Evolutionary conservation across 35 echinoderm and acorn worm species (phyloP), one percentile per base, ranked within the genome.

Genomic region (Apostichopus japonicus): DNA sequence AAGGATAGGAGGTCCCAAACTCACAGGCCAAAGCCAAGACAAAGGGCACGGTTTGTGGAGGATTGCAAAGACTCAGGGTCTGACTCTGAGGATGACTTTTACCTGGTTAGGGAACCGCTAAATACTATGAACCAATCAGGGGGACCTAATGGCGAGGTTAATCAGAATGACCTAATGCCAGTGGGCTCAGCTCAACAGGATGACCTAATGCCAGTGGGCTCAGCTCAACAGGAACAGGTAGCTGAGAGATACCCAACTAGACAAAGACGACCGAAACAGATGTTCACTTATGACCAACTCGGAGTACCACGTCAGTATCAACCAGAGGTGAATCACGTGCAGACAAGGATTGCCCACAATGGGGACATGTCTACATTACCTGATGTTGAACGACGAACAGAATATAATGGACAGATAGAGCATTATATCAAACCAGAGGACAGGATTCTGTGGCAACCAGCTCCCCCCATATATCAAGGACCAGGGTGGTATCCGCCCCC

Each of bases 211-310:
- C 27, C 27, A 33, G 27, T 33, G 27, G 27, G 27, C 27, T 33
- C 27, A 84, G 81, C 6, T 52, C 11, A 21, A 52, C 44, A 54
- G 81, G 83, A 16, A 53, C 78, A 80, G 22, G 6, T 1, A 0
- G 21, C 6, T 80, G 10, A 0, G 6, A 86, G 83, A 11, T 86
- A 86, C 83, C 83, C 83, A 14, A 86, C 55, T 15, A 56, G 83
- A 33, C 83, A 86, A 33, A 87, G 86, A 67, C 79, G 79, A 6
- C 79, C 21, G 23, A 33, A 17, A 82, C 33, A 82, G 21, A 15
- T 33, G 33, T 82, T 82, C 79, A 82, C 79, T 82, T 82, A 82
- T 56, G 24, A 82, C 79, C 33, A n/a, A 82, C 79, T 82, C 8
- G 79, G 79, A 51, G 79, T 14, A 82, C 79, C 79, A 6, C 13